Base-by-base conservation (phyloP, 1,140 invertebrate species). In the Drosophila gunungcola region DNA sequence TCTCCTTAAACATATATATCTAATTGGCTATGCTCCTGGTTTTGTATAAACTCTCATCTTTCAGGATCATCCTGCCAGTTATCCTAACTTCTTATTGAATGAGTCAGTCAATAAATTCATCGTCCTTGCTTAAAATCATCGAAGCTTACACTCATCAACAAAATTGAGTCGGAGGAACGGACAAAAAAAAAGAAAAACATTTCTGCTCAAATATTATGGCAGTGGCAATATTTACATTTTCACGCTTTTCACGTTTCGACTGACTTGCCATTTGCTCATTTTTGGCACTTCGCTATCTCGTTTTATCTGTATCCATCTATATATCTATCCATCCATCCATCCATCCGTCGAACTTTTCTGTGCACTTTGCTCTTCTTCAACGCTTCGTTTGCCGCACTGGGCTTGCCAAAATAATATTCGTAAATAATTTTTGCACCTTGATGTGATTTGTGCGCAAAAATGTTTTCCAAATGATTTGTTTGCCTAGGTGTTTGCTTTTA, bases 401-500 rank as follows among this genome's bases (percentile, higher is more conserved):
- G 43, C 29, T 64, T 74, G 81, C 78, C 63, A 77, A 84, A 80
- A 85, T 85, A 85, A 85, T 81, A 86, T 88, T 78, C 79, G 75
- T 86, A 83, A 88, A 86, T 86, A 88, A 72, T 72, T 86, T 88
- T 86, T 83, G 57, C 82, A 88, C 82, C 82, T 86, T 78, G 74
- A 86, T 86, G 79, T 82, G 83, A 88, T 88, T 88, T 78, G 73
- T 85, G 82, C 58, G 65, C 68, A 76, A 86, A 86, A 86, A 86
- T 83, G 75, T 86, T 86, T 86, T 77, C 75, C 82, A 86, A 86
- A 86, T 86, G 82, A 86, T 86, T 86, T 86, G 82, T 86, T 86
- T 88, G 80, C 79, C 86, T 73, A 70, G 58, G 74, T 86, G 82
- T 86, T 86, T 86, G 81, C 82, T 78, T 86, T 86, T 88, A 86